These are phyloP conservation scores for Drosophila busckii DNA, from an alignment of 1,140 invertebrate genomes.

Conservation along the genomic window DNA sequence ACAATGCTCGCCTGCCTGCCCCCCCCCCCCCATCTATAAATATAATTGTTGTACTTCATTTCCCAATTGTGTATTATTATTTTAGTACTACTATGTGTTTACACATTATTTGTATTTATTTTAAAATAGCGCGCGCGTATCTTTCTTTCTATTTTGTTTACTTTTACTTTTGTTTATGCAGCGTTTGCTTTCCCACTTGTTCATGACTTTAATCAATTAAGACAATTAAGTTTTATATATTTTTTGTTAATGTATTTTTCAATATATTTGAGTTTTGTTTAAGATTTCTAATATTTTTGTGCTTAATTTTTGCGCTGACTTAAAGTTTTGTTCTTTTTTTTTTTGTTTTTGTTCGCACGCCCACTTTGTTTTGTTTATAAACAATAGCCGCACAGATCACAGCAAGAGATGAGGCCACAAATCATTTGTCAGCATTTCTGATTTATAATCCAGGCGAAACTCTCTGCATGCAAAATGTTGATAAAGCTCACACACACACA, in stretches of 20 bases:
- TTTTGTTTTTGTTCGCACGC: no score
- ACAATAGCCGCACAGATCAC: no score
- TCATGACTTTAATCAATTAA: no score
- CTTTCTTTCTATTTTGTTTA: conserved; percentile 58
- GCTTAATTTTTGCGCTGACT: no score
- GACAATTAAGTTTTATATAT: no score
- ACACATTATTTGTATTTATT: conserved; percentile 20
- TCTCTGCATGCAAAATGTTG: conserved; percentile 5
- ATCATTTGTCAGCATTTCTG: conserved; percentile 11
- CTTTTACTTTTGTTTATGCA: conserved; percentile 58
- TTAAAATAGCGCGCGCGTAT: conserved; percentile 53
- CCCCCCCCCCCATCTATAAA: conserved; percentile 1
- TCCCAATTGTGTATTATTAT: no score
- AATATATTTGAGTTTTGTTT: no score
- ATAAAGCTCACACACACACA: conserved; percentile 1
- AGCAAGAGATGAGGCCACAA: no score
- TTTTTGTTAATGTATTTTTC: no score
- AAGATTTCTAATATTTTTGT: no score
- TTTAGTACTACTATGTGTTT: no score
- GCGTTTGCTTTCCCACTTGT: conserved; percentile 29
- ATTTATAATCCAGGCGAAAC: conserved; percentile 4
- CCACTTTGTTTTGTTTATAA: conserved; percentile 1
- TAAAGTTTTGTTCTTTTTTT: no score
- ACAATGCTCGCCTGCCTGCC: neutral
- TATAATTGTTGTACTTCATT: neutral